Evolutionary conservation across 2,113 vertebrate species (phyloP).

Genomic region (Scomber colias): DNA sequence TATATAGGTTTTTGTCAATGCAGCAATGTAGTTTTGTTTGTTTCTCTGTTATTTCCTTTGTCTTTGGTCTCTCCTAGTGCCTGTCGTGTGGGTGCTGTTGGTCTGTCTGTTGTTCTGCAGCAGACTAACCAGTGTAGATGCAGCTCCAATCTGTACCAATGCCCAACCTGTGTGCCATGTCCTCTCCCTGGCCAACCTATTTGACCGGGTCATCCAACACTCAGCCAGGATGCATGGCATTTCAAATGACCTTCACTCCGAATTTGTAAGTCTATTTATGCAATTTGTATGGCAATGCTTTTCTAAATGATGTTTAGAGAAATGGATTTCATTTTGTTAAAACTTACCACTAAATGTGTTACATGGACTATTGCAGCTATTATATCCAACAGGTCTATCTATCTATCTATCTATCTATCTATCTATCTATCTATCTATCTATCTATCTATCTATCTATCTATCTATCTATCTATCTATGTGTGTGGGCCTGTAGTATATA

Average conservation of each 20-base stretch:
- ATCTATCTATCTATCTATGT: too few relatives aligned
- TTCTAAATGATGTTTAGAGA: background rate
- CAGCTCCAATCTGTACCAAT: conserved; percentile 73
- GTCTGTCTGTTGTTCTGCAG: conserved; percentile 55
- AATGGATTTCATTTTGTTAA: background rate
- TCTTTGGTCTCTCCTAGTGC: conserved; percentile 22
- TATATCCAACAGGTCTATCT: too few relatives aligned
- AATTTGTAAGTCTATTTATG: conserved; percentile 79
- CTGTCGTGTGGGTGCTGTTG: conserved; percentile 34
- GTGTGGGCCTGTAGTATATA: too few relatives aligned
- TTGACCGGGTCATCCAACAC: conserved; percentile 87
- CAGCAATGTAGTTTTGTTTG: too few relatives aligned
- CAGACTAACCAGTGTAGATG: conserved; percentile 14
- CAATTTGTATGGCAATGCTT: background rate
- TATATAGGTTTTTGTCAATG: too few relatives aligned
- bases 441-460: too few relatives aligned
- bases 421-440: too few relatives aligned
- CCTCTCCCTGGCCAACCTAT: conserved; percentile 82
- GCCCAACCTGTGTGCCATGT: conserved; percentile 69
- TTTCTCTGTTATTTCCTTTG: background rate
- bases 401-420: too few relatives aligned
- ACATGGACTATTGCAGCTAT: background rate
- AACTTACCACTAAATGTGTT: background rate
- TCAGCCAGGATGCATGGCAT: conserved; percentile 85
- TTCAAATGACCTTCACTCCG: conserved; percentile 82